Base-by-base conservation (phyloP, 1,140 invertebrate genomes). In the Lasaia peninsularis region DNA sequence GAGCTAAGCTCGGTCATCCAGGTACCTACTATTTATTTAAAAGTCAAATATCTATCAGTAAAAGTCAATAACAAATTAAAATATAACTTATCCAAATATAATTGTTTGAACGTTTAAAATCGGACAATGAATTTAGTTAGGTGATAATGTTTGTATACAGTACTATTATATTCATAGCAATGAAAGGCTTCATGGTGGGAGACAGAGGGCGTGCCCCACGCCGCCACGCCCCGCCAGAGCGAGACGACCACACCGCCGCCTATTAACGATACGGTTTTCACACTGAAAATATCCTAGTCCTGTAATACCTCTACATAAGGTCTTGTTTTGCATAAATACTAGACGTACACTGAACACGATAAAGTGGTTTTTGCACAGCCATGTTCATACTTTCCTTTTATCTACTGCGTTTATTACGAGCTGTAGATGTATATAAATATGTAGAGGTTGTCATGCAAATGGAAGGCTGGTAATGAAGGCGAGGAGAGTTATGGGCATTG, bases 401-500 rank as follows among this genome's bases (percentile, higher is more conserved):
- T 78, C 73, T 71, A 68, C 63, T 65, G 52, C 63, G 73, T 68
- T 78, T 76, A 73, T 75, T 78, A 76, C 68, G 63, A 72, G 72
- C 73, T 81, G 74, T 85, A 82, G 78, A 63, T 80, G 76, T 86
- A 80, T 69, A 76, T 80, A 83, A 70, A 69, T 83, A 40, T 14
- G 12, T 40, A 65, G 69, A 71, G 73, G 69, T 67, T 85, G 81
- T 87, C 84, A 87, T 86, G 84, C 81, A 87, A 87, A 87, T 87
- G 82, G 82, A 80, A 81, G 81, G 75, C 84, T 87, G 84, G 83
- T 87, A 87, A 87, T 87, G 84, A 87, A 87, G 81, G 71, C 80
- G 73, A 78, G 68, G 80, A 87, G 84, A 87, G 84, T 87, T 87
- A 87, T 87, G 78, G 81, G 65, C 78, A 78, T 85, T 87, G 84